Evolutionary conservation across 2,888 invertebrate genomes (phyloP).

Genomic region (Caenorhabditis angaria): DNA sequence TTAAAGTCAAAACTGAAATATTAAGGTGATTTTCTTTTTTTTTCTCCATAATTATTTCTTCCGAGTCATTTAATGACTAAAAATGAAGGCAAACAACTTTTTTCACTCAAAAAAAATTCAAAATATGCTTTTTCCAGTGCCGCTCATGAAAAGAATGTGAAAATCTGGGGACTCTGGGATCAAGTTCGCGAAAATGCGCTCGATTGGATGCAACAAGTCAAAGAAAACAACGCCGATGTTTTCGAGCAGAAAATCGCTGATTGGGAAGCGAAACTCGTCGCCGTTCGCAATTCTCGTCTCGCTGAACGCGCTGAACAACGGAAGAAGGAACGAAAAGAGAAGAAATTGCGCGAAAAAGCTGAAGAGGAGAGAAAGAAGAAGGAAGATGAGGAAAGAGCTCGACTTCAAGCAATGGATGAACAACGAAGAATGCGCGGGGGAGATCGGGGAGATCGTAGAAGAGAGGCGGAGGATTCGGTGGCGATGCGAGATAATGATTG

Average conservation of each 20-base stretch:
- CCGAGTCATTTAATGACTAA: too few species aligned
- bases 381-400: slow-evolving; percentile 55
- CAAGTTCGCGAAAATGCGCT: slow-evolving; percentile 51
- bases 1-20: too few species aligned
- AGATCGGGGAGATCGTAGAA: slow-evolving; percentile 21
- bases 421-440: slow-evolving; percentile 36
- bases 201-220: slow-evolving; percentile 58
- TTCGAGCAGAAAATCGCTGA: slow-evolving; percentile 50
- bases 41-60: too few species aligned
- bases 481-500: slow-evolving; percentile 50
- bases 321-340: slow-evolving; percentile 47
- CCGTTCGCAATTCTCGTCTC: slow-evolving; percentile 50
- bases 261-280: slow-evolving; percentile 51
- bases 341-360: slow-evolving; percentile 41
- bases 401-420: slow-evolving; percentile 46
- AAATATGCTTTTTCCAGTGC: slow-evolving; percentile 52
- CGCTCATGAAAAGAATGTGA: slow-evolving; percentile 55
- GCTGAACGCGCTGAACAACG: slow-evolving; percentile 51
- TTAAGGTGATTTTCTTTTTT: too few species aligned
- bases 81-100: too few species aligned
- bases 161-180: slow-evolving; percentile 58
- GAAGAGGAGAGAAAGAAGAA: slow-evolving; percentile 49
- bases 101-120: background rate
- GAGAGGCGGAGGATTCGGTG: slow-evolving; percentile 43
- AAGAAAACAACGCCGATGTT: slow-evolving; percentile 57